Evolutionary conservation across 2,113 vertebrate genomes (phyloP), one percentile per base, ranked within the genome.

Genomic region (Lampris incognitus): DNA sequence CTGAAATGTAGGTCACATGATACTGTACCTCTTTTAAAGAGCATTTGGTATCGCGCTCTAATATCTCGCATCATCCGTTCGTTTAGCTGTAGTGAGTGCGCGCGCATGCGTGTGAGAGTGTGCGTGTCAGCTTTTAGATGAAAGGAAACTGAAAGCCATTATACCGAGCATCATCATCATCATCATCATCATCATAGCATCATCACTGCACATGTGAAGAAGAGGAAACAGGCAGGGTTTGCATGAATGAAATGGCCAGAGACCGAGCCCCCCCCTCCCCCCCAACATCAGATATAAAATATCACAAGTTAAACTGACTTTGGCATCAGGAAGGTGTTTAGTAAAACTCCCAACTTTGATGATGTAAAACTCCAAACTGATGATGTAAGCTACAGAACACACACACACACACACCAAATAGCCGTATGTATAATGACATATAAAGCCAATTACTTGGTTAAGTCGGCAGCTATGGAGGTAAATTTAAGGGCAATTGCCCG

Each of bases 401-500:
- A 8, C 50, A 2, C 6, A 1, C 50, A 5, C 50, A 8, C 50
- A 24, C 24, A 24, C 24, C 24, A 24, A 24, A 24, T 24, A 24
- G 24, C 24, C 24, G 24, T 24, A 38, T 1, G 9, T 51, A 46
- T 65, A 62, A 69, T 57, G 48, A 63, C 75, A 38, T 38, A 66
- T 66, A 69, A 63, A 79, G 63, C 48, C 58, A 81, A 72, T 68
- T 72, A 74, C 66, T 77, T 83, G 74, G 63, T 88, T 70, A 78
- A 81, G 79, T 59, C 78, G 49, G 42, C 24, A 37, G 42, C 65
- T 83, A 88, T 79, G 84, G 78, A 76, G 77, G 68, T 74, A 73
- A 66, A 72, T 80, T 82, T 74, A 72, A 76, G 73, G 74, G 69
- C 76, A 42, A 73, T 88, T 89, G 81, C 85, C 85, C 66, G 72